phyloP scores from a whole-genome alignment of 2,888 invertebrate species.

The Leptopterna dolabrata region DNA sequence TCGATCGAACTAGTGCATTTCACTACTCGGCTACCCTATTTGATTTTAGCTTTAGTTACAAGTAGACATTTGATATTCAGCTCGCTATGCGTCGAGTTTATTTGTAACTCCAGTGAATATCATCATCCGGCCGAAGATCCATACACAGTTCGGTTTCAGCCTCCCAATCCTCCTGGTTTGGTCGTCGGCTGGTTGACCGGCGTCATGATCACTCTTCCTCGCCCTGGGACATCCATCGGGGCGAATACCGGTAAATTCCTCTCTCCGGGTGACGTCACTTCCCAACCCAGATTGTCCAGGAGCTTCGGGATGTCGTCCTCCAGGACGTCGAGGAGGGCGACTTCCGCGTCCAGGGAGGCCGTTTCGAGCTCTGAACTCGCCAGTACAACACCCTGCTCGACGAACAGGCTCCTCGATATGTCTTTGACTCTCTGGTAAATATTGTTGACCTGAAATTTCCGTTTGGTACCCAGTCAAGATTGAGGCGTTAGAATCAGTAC shows the following conservation, averaged over 20 bases:
- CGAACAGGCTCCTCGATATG: background rate
- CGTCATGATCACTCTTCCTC: conserved; percentile 22
- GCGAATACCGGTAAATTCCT: conserved; percentile 26
- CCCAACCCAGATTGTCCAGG: conserved; percentile 3
- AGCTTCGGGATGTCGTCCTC: conserved; percentile 19
- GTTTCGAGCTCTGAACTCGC: background rate
- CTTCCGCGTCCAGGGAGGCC: conserved; percentile 15
- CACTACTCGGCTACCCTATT: no score
- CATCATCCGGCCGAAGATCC: no score
- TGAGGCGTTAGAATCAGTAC: no score
- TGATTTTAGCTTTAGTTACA: no score
- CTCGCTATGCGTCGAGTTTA: no score
- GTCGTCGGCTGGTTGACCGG: conserved; percentile 39
- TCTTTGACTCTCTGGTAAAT: conserved; percentile 18
- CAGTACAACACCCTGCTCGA: background rate
- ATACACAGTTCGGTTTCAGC: background rate
- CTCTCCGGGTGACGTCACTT: background rate
- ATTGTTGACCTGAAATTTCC: conserved; percentile 29
- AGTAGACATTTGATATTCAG: no score
- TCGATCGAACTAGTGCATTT: no score
- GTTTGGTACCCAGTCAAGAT: no score
- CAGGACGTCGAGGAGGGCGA: conserved; percentile 16
- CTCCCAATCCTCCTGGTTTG: conserved; percentile 38
- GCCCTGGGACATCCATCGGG: conserved; percentile 33
- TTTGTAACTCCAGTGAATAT: no score